These are phyloP conservation scores for Pholis gunnellus DNA, from an alignment of 2,113 vertebrate species.

Conservation along the genomic window DNA sequence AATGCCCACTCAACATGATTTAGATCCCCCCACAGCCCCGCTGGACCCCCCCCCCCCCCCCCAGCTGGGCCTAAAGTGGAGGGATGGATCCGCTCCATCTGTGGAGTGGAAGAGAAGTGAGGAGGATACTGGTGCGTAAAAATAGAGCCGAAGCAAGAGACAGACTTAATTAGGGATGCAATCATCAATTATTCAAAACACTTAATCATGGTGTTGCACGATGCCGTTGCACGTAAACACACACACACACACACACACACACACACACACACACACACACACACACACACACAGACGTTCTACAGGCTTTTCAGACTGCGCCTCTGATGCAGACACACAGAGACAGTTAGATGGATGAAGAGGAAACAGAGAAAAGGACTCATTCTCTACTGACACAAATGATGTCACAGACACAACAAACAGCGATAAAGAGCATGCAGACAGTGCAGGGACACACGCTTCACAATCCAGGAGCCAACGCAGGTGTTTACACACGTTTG, in stretches of 20 bases:
- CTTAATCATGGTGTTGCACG: slow-evolving; percentile 75
- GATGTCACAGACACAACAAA: not conserved
- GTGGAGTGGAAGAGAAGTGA: slow-evolving; percentile 46
- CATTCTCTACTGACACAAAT: slow-evolving; percentile 10
- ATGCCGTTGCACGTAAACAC: slow-evolving; percentile 70
- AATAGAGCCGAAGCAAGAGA: slow-evolving; percentile 69
- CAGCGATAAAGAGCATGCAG: not conserved
- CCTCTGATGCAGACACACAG: slow-evolving; percentile 24
- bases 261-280: slow-evolving; percentile 53
- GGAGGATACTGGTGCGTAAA: slow-evolving; percentile 62
- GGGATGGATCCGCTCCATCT: slow-evolving; percentile 68
- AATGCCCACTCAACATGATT: slow-evolving; percentile 71
- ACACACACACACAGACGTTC: slow-evolving; percentile 26
- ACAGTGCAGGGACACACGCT: not conserved
- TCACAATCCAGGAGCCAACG: slow-evolving; percentile 7
- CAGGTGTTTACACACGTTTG: not conserved
- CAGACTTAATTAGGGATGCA: slow-evolving; percentile 79
- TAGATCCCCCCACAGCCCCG: slow-evolving; percentile 47
- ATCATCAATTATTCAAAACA: slow-evolving; percentile 85
- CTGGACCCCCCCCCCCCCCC: slow-evolving; percentile 36
- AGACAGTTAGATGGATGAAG: slow-evolving; percentile 37
- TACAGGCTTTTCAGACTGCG: slow-evolving; percentile 36
- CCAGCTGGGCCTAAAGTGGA: slow-evolving; percentile 51
- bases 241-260: slow-evolving; percentile 23
- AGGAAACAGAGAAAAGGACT: slow-evolving; percentile 8